These are phyloP conservation scores for Labeo calbasu DNA, from an alignment of 2,797 vertebrate species.

Conservation along the genomic window DNA sequence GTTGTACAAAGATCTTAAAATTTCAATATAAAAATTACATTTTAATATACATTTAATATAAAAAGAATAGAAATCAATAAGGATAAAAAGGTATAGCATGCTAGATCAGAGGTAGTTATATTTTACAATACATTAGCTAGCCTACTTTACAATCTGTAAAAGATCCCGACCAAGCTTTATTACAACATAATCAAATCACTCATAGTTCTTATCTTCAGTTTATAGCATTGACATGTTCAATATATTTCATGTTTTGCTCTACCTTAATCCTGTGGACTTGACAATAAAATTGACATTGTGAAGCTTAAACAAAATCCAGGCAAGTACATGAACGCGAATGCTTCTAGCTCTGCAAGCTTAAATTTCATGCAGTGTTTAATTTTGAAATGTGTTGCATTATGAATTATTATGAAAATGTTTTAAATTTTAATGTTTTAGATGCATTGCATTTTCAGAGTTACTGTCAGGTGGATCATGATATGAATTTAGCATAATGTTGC, in stretches of 20 bases:
- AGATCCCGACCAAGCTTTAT: constrained; percentile 29
- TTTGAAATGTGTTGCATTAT: not conserved
- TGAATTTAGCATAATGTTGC: not conserved
- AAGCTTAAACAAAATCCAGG: not conserved
- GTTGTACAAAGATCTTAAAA: constrained; percentile 75
- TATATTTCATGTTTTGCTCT: constrained; percentile 53
- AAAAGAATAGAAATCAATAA: constrained; percentile 73
- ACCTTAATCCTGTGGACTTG: not conserved
- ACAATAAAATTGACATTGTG: not conserved
- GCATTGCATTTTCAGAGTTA: not conserved
- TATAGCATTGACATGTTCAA: constrained; percentile 66
- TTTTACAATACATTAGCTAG: constrained; percentile 77
- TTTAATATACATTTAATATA: constrained; percentile 80
- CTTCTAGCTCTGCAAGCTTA: not conserved
- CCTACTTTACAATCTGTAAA: constrained; percentile 68
- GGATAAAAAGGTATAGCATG: constrained; percentile 77
- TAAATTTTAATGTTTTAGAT: not conserved
- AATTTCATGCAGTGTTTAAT: not conserved
- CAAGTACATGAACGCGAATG: not conserved
- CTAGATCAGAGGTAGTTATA: constrained; percentile 87
- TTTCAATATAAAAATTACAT: constrained; percentile 66
- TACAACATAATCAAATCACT: constrained; percentile 36
- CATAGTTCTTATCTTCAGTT: constrained; percentile 6
- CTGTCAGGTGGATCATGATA: not conserved
- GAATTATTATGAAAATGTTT: not conserved